Evolutionary conservation across 2,113 vertebrate genomes (phyloP).

Genomic region (Labrus mixtus): DNA sequence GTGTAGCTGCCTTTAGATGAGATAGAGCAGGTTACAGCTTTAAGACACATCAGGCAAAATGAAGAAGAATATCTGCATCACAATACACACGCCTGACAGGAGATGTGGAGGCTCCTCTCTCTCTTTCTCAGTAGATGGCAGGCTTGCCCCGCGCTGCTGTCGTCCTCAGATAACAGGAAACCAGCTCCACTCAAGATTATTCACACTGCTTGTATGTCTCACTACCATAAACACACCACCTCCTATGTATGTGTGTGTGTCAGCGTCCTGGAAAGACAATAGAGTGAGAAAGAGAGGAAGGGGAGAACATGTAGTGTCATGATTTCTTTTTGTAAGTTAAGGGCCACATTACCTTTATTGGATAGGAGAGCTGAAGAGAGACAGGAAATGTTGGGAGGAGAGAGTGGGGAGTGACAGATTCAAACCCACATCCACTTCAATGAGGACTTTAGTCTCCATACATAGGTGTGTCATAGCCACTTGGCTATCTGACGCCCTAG

Average conservation of each 20-base stretch:
- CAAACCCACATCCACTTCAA: too few species aligned
- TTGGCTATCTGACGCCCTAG: too few species aligned
- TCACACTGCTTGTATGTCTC: conserved; percentile 32
- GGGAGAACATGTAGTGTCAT: background rate
- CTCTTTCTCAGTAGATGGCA: conserved; percentile 70
- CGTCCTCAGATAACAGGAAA: background rate
- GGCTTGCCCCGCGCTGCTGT: conserved; percentile 37
- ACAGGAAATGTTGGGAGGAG: too few species aligned
- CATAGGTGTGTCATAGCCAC: too few species aligned
- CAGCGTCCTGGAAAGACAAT: conserved; percentile 2
- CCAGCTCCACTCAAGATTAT: conserved; percentile 35
- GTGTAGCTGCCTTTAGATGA: too few species aligned
- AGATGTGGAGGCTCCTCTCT: background rate
- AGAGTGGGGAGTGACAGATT: too few species aligned
- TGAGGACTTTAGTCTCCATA: too few species aligned
- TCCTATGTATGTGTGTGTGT: background rate
- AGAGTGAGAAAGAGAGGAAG: conserved; percentile 19
- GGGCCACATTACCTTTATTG: too few species aligned
- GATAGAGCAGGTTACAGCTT: too few species aligned
- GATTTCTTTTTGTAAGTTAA: conserved; percentile 7
- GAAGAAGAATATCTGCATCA: background rate
- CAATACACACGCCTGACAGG: background rate
- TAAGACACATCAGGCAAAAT: background rate
- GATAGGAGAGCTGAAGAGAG: too few species aligned
- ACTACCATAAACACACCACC: background rate